Conservation (phyloP, 2,888 invertebrate genomes). For the Hipparchia sbordonii region DNA sequence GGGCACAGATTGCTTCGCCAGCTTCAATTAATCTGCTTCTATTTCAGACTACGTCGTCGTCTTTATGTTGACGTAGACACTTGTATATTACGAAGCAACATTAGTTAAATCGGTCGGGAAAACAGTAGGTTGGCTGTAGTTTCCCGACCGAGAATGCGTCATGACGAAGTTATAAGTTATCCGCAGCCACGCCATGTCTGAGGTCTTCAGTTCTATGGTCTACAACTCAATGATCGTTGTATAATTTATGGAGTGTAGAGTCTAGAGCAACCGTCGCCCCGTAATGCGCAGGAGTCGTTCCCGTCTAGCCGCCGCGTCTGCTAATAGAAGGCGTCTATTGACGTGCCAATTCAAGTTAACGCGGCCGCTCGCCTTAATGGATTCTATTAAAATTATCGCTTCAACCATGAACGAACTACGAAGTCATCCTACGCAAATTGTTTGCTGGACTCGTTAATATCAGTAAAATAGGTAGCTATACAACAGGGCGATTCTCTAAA, state of each 20-base stretch:
- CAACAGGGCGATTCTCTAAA: no score
- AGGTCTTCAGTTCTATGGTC: neutral
- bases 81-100: no score
- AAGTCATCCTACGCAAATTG: conserved; percentile 25
- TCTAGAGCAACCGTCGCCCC: neutral
- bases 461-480: no score
- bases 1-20: no score
- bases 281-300: neutral
- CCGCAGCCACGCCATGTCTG: neutral
- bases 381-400: conserved; percentile 39
- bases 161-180: no score
- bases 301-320: conserved; percentile 33
- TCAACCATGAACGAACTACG: conserved; percentile 26
- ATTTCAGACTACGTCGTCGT: no score
- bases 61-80: no score
- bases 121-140: no score
- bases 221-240: neutral
- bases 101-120: no score
- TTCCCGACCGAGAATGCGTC: no score
- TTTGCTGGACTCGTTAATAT: neutral
- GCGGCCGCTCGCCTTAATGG: conserved; percentile 31
- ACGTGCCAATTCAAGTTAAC: conserved; percentile 35
- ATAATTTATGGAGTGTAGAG: conserved; percentile 11
- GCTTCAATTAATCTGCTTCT: no score
- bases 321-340: conserved; percentile 34